Evolutionary conservation across 2,797 vertebrate genomes (phyloP), one percentile per base, ranked within the genome.

Genomic region (Gallinago stenura): DNA sequence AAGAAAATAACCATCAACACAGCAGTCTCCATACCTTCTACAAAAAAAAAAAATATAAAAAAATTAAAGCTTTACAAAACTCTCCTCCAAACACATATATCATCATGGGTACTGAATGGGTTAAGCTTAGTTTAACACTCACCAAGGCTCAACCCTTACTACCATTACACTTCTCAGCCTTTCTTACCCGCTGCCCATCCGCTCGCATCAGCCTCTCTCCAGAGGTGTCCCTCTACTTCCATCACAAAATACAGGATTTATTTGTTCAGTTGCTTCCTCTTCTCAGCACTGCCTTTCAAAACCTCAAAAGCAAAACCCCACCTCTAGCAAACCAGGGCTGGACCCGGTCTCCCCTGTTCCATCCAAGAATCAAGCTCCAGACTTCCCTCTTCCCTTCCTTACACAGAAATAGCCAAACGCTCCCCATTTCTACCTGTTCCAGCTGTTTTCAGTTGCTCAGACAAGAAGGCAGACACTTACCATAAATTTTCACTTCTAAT

Each of bases 291-390:
- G 20, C 53, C 65, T 53, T 69, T 8, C 57, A n/a, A 70, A 53
- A 18, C 8, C 69, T 73, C 60, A 43, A 35, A 61, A 58, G 66
- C 70, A 88, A 87, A 80, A 8, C 37, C 46, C 72, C 45, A 26
- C 26, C 60, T 39, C 35, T 12, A 46, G 33, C 84, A 72, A 61
- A 33, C 4, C 45, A 41, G 0, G 1, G 39, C 58, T 80, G 51
- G 17, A 60, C 18, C 35, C 2, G 1, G 7, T 22, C 35, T 69
- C 30, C 13, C 33, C 46, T 5, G 0, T 1, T 56, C 50, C 45
- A 76, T 6, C 21, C 43, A 8, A 26, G 50, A 53, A 18, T 2
- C 37, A 37, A 48, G 22, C 51, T 82, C 33, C 51, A 57, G 51
- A 22, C 33, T 20, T 25, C 21, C 7, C 8, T 24, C 41, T 25